These are phyloP conservation scores for Cynoglossus semilaevis DNA, from an alignment of 2,113 vertebrate genomes.

Conservation along the genomic window DNA sequence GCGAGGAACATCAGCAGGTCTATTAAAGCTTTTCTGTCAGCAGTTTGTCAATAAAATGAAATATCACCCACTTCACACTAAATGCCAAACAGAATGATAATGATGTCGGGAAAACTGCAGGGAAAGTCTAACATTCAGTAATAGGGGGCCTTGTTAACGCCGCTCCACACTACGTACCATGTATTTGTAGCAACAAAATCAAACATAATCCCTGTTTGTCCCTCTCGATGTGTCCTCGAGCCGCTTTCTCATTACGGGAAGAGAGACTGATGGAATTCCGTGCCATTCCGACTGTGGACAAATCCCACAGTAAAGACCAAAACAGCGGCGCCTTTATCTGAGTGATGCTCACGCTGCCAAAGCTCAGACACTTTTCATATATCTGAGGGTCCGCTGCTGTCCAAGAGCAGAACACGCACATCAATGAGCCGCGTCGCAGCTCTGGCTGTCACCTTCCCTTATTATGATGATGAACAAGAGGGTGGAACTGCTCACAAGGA, in stretches of 20 bases:
- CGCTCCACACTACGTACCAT: not conserved
- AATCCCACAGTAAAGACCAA: not conserved
- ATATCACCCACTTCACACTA: not conserved
- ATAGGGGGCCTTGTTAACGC: not conserved
- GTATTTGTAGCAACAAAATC: not conserved
- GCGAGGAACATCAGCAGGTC: not conserved
- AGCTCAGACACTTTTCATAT: not conserved
- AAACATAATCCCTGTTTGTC: not conserved
- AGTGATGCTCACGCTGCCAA: not conserved
- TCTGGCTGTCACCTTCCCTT: not conserved
- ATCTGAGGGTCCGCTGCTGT: not conserved
- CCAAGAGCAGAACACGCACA: not conserved
- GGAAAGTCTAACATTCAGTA: not conserved
- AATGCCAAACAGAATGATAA: not conserved
- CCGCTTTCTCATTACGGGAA: not conserved
- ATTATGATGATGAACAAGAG: not conserved
- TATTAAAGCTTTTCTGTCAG: not conserved
- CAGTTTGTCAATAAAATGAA: not conserved
- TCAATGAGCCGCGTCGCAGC: not conserved
- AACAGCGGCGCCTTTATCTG: not conserved
- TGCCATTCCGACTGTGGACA: not conserved
- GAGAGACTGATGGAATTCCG: too few relatives aligned
- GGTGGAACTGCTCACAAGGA: not conserved
- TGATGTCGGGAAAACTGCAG: not conserved
- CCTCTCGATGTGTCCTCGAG: not conserved